Percentiles rank a stretch among this genome's conserved stretches.
These are phyloP conservation scores for Procavia capensis DNA, from an alignment of 2,113 vertebrate genomes.

Conservation along the genomic window DNA sequence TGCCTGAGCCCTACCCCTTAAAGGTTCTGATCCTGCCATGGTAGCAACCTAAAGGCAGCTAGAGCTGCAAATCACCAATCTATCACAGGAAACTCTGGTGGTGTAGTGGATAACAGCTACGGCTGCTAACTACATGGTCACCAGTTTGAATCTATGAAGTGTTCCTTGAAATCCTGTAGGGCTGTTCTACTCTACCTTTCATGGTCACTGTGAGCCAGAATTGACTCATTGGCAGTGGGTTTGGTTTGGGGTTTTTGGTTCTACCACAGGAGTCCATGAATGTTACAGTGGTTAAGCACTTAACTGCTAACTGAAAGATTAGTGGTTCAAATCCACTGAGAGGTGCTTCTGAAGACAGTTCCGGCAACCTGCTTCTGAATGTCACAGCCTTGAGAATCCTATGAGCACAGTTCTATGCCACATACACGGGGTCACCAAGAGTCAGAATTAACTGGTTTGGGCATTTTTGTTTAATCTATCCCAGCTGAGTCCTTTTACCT, in stretches of 20 bases:
- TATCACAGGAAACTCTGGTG: neutral
- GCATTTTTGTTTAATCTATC: neutral
- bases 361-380: neutral
- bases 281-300: neutral
- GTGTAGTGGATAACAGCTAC: neutral
- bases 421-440: neutral
- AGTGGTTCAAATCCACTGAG: neutral
- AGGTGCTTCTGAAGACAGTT: neutral
- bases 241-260: neutral
- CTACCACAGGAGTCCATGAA: neutral
- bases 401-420: neutral
- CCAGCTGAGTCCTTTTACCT: neutral
- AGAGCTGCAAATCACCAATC: neutral
- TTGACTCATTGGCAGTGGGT: neutral
- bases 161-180: neutral
- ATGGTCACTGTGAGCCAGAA: neutral
- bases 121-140: neutral
- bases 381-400: neutral
- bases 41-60: neutral
- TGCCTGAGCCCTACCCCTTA: neutral
- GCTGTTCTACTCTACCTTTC: neutral
- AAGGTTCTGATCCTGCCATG: slow-evolving; percentile 9
- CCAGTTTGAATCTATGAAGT: neutral
- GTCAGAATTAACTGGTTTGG: neutral
- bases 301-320: neutral